Conservation (phyloP, 2,113 vertebrate genomes). For the Tupaia chinensis region DNA sequence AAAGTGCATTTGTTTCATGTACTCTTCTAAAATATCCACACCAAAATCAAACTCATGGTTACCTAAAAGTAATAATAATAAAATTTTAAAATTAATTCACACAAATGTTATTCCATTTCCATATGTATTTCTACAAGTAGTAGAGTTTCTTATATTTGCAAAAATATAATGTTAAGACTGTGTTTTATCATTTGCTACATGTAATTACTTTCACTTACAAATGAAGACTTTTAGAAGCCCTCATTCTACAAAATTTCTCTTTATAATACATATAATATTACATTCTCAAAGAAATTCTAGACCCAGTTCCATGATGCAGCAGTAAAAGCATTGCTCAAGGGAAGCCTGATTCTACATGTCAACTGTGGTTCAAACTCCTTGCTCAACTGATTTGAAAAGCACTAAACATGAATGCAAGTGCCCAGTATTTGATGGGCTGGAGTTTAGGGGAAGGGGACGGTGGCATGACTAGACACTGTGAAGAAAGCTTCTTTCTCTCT, state of each 20-base stretch:
- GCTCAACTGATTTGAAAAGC: too few relatives aligned
- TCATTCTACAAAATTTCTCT: neutral
- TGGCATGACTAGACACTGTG: too few relatives aligned
- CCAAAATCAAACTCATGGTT: slow-evolving; percentile 83
- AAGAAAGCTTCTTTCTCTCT: too few relatives aligned
- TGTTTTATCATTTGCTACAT: neutral
- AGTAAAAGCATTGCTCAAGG: too few relatives aligned
- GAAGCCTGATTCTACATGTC: too few relatives aligned
- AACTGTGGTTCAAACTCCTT: too few relatives aligned
- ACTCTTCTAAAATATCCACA: slow-evolving; percentile 71
- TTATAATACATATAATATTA: neutral
- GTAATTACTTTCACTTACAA: slow-evolving; percentile 22
- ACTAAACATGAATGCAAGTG: too few relatives aligned
- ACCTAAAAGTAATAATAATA: slow-evolving; percentile 59
- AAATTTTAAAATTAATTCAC: neutral
- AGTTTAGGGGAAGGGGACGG: too few relatives aligned
- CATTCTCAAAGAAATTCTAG: neutral
- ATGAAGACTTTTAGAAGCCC: neutral
- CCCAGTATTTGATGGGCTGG: too few relatives aligned
- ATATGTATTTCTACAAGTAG: neutral
- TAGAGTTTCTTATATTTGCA: neutral
- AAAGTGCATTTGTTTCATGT: slow-evolving; percentile 70
- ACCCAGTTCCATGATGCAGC: too few relatives aligned
- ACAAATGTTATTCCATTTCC: neutral
- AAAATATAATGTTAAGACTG: neutral